Conservation (phyloP, 2,797 vertebrate genomes). For the Trematomus bernacchii region DNA sequence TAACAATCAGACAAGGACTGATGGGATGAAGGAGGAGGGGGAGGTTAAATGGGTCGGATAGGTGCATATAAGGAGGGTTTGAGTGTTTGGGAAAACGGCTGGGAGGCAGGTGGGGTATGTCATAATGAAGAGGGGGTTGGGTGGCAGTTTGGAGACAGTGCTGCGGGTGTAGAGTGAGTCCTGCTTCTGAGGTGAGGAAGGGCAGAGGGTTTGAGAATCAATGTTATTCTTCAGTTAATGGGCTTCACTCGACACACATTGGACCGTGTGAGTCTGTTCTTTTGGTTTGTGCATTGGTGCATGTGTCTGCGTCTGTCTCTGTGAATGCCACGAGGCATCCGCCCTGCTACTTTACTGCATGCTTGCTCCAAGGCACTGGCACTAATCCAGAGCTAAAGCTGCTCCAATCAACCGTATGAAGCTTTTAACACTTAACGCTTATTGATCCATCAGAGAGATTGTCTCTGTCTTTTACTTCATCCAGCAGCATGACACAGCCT, state of each 20-base stretch:
- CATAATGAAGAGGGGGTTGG: constrained; percentile 38
- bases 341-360: constrained; percentile 32
- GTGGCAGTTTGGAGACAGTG: constrained; percentile 37
- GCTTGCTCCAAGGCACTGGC: constrained; percentile 28
- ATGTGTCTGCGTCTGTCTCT: constrained; percentile 23
- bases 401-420: constrained; percentile 30
- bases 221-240: constrained; percentile 46
- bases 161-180: constrained; percentile 37
- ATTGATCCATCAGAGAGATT: constrained; percentile 54
- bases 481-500: constrained; percentile 18
- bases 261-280: constrained; percentile 26
- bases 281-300: constrained; percentile 9
- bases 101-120: constrained; percentile 60
- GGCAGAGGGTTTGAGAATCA: constrained; percentile 43
- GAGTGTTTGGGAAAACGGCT: constrained; percentile 47
- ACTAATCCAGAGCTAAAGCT: constrained; percentile 39
- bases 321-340: constrained; percentile 25
- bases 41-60: constrained; percentile 43
- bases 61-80: constrained; percentile 38
- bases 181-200: constrained; percentile 46
- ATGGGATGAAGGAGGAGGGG: constrained; percentile 23
- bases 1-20: constrained; percentile 60
- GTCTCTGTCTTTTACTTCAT: constrained; percentile 5
- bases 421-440: constrained; percentile 39
- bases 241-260: constrained; percentile 42